These are phyloP conservation scores for Cheilosia soror DNA, from an alignment of 2,888 invertebrate genomes.

Conservation along the genomic window DNA sequence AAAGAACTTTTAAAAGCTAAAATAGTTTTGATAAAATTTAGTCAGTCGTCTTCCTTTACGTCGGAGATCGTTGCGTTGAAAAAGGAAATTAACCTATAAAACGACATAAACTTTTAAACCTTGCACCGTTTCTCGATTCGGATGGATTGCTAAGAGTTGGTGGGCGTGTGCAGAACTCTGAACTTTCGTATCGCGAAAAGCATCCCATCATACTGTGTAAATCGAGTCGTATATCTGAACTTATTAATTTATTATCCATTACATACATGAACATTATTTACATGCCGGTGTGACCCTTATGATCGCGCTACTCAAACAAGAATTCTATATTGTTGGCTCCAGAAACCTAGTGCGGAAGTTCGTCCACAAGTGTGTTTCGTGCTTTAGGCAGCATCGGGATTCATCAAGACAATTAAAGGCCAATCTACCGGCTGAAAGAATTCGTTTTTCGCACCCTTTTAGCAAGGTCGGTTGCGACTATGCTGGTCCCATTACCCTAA, in stretches of 20 bases:
- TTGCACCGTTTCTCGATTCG: not conserved
- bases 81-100: not conserved
- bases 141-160: not conserved
- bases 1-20: too few relatives aligned
- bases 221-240: not conserved
- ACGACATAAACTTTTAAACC: not conserved
- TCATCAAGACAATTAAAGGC: slow-evolving; percentile 19
- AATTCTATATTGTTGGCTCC: slow-evolving; percentile 27
- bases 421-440: not conserved
- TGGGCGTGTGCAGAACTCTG: not conserved
- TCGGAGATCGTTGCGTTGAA: not conserved
- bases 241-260: not conserved
- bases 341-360: slow-evolving; percentile 20
- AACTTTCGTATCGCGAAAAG: not conserved
- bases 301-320: slow-evolving; percentile 9
- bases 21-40: too few relatives aligned
- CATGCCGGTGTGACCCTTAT: slow-evolving; percentile 14
- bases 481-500: slow-evolving; percentile 6
- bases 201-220: too few relatives aligned
- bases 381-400: slow-evolving; percentile 13
- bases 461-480: slow-evolving; percentile 1
- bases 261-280: slow-evolving; percentile 13
- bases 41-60: not conserved
- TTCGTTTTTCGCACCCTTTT: not conserved
- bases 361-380: slow-evolving; percentile 24